Evolutionary conservation across 1,140 invertebrate species (phyloP), one percentile per base, ranked within the genome.

Genomic region (Ruditapes philippinarum): DNA sequence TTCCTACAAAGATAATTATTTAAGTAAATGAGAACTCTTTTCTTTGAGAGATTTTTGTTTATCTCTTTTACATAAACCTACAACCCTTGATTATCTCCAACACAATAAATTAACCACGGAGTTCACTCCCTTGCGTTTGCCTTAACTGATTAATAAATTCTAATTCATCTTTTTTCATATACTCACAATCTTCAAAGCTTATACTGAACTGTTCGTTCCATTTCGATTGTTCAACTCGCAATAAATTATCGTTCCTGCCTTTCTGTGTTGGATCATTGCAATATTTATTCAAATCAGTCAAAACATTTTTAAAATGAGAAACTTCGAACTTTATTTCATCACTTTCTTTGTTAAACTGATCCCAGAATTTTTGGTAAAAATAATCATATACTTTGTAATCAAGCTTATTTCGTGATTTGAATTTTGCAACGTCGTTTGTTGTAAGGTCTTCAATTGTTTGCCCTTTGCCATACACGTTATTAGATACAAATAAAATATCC

Each of bases 401-500:
- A 25, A 86, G 49, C 25, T 60, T 42, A 57, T 74, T 76, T n/a
- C 83, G 42, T 9, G 33, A 17, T 76, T 54, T 51, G 36, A 76
- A 86, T 38, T 33, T 33, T 12, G 14, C 38, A 42, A 68, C 14
- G 45, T 86, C 73, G 12, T 22, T 7, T 25, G 42, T 28, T 14
- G 49, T 76, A 38, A 76, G 70, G 51, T 86, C 83, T 28, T n/a
- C 19, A 19, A 7, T 57, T 25, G 54, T n/a, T 19, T 25, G 17
- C 25, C 40, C 45, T 12, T 84, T 40, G 17, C 9, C n/a, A 70
- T 42, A 49, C 3, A 73, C 45, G 33, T 84, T 84, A 11, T 45
- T 45, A 22, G 62, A 28, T 12, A 84, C 22, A 70, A 45, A 84
- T 17, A 84, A 28, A 2, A 94, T 78, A 49, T 94, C 93, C 62